Evolutionary conservation across 2,797 vertebrate species (phyloP).

Genomic region (Pseudopleuronectes americanus): DNA sequence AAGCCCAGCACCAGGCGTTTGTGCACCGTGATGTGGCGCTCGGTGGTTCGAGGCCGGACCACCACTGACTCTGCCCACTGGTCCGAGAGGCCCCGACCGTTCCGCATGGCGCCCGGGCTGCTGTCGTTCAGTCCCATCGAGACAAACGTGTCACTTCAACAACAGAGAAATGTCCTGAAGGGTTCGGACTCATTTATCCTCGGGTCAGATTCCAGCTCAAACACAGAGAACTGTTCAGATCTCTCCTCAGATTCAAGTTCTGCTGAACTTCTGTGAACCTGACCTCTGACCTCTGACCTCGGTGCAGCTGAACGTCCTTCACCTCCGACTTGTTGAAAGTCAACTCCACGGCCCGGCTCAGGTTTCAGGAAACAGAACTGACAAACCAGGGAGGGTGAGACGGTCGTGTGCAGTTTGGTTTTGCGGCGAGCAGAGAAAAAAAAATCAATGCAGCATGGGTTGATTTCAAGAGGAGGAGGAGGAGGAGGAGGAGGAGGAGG

Average conservation of each 20-base stretch:
- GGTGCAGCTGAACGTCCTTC: slow-evolving; percentile 35
- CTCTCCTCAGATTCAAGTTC: too few relatives aligned
- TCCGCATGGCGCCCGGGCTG: slow-evolving; percentile 82
- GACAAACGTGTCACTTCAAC: slow-evolving; percentile 20
- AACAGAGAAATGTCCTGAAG: slow-evolving; percentile 64
- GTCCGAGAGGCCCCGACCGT: slow-evolving; percentile 89
- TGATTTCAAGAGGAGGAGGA: slow-evolving; percentile 53
- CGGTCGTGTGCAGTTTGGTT: slow-evolving; percentile 43
- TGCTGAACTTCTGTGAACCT: background rate
- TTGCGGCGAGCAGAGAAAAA: slow-evolving; percentile 36
- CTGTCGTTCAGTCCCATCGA: slow-evolving; percentile 89
- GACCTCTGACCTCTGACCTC: slow-evolving; percentile 41
- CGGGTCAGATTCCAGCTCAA: background rate
- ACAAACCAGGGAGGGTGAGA: slow-evolving; percentile 46
- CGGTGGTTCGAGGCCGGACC: slow-evolving; percentile 90
- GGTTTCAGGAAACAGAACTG: slow-evolving; percentile 52
- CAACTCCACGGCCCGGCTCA: slow-evolving; percentile 34
- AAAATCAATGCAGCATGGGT: slow-evolving; percentile 69
- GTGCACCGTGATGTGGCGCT: slow-evolving; percentile 92
- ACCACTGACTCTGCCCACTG: slow-evolving; percentile 90
- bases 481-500: slow-evolving; percentile 48
- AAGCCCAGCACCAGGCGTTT: slow-evolving; percentile 91
- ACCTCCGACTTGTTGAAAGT: slow-evolving; percentile 25
- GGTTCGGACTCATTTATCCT: slow-evolving; percentile 17
- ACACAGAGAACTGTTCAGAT: too few relatives aligned